These are phyloP conservation scores for Papilio polyxenes DNA, from an alignment of 1,140 invertebrate genomes.

Conservation along the genomic window DNA sequence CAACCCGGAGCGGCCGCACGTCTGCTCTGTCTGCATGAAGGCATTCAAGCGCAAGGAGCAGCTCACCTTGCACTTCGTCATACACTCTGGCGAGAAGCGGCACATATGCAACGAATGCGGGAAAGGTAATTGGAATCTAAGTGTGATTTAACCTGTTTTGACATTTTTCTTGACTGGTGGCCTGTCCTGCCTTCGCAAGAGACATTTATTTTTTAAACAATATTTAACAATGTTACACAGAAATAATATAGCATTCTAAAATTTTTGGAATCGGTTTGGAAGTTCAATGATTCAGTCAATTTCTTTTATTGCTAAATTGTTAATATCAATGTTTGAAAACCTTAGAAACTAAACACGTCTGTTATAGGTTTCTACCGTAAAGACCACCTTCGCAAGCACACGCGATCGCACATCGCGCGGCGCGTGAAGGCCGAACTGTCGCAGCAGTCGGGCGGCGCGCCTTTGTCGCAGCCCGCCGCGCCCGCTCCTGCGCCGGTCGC, in stretches of 20 bases:
- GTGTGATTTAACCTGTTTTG: not conserved
- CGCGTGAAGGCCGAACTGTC: conserved; percentile 91
- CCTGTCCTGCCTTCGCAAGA: not conserved
- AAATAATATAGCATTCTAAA: too few relatives aligned
- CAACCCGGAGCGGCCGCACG: conserved; percentile 89
- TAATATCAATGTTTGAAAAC: not conserved
- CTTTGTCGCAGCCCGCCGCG: conserved; percentile 44
- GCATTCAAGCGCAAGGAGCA: conserved; percentile 93
- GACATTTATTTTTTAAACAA: too few relatives aligned
- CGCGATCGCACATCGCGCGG: conserved; percentile 89
- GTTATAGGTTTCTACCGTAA: conserved; percentile 85
- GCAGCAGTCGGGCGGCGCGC: conserved; percentile 76
- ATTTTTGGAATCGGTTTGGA: too few relatives aligned
- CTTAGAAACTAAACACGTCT: not conserved
- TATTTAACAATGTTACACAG: too few relatives aligned
- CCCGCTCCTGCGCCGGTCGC: conserved; percentile 42
- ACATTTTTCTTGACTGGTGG: not conserved
- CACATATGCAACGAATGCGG: conserved; percentile 93
- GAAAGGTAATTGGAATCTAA: conserved; percentile 81
- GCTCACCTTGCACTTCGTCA: conserved; percentile 90
- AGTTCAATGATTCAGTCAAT: not conserved
- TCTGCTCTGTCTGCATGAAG: conserved; percentile 91
- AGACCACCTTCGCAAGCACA: conserved; percentile 90
- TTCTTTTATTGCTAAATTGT: not conserved
- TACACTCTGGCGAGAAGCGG: conserved; percentile 92